These are phyloP conservation scores for Lasioglossum pauxillum DNA, from an alignment of 2,888 invertebrate species.

Conservation along the genomic window DNA sequence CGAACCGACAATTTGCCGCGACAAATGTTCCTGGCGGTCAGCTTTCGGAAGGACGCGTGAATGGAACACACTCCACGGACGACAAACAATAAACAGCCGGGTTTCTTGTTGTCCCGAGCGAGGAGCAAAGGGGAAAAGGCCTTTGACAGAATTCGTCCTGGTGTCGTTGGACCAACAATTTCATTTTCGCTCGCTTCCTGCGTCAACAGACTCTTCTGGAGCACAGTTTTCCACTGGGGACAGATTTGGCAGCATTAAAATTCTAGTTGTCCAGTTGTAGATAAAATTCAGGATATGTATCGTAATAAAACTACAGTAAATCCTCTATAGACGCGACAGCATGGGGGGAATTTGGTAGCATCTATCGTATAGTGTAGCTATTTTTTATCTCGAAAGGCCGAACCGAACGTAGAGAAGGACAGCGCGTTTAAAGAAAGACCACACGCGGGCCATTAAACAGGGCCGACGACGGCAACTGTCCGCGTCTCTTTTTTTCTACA, in stretches of 20 bases:
- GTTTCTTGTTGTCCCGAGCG: not conserved
- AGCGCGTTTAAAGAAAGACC: no score
- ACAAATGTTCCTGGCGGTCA: slow-evolving; percentile 26
- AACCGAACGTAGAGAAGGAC: no score
- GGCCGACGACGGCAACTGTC: no score
- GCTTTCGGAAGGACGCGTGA: not conserved
- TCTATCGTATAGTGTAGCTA: no score
- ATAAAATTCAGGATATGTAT: not conserved
- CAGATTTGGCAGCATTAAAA: not conserved
- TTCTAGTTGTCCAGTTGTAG: not conserved
- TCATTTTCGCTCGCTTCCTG: slow-evolving; percentile 7
- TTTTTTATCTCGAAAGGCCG: no score
- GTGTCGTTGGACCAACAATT: slow-evolving; percentile 21
- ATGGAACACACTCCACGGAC: slow-evolving; percentile 3
- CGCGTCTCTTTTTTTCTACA: no score
- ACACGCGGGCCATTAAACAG: no score
- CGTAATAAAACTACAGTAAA: not conserved
- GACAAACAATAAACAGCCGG: slow-evolving; percentile 19
- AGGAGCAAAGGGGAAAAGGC: not conserved
- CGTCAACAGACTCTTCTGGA: not conserved
- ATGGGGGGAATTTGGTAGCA: no score
- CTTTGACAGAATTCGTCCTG: slow-evolving; percentile 26
- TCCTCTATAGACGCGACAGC: no score
- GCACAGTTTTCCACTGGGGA: not conserved
- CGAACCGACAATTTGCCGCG: slow-evolving; percentile 14